phyloP scores from a whole-genome alignment of 2,797 vertebrate genomes.

The Mormyrus proboscirostris region DNA sequence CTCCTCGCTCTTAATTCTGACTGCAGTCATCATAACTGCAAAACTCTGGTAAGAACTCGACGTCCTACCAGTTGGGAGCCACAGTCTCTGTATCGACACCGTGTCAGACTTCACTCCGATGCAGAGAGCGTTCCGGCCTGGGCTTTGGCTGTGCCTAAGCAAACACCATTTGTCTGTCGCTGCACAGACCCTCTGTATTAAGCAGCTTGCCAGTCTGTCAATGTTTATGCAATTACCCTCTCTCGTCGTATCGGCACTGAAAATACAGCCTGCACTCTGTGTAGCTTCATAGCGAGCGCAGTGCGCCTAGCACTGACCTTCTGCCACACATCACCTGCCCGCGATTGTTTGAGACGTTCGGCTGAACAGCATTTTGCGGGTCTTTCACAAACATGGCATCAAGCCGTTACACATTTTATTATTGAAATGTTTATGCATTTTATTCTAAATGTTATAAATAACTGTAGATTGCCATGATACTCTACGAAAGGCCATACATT shows the following conservation, averaged over 20 bases:
- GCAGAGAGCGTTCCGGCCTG: background rate
- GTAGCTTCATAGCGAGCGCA: background rate
- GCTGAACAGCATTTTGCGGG: background rate
- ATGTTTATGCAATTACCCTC: conserved; percentile 6
- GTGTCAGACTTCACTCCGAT: background rate
- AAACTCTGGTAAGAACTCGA: conserved; percentile 68
- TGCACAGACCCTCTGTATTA: background rate
- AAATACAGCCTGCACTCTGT: background rate
- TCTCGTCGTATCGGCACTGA: background rate
- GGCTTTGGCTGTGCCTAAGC: background rate
- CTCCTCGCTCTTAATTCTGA: conserved; percentile 71
- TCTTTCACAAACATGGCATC: background rate
- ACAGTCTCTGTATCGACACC: background rate
- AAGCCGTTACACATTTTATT: background rate
- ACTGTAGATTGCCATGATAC: background rate
- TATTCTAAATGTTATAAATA: background rate
- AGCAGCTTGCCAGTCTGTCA: background rate
- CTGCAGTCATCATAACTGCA: conserved; percentile 65
- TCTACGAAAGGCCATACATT: background rate
- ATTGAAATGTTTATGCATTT: background rate
- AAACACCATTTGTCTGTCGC: background rate
- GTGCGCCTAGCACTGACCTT: background rate
- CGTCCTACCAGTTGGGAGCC: background rate
- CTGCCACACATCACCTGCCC: background rate
- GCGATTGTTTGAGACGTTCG: background rate